These are phyloP conservation scores for Drosophila nikananu DNA, from an alignment of 1,140 invertebrate species.

Conservation along the genomic window DNA sequence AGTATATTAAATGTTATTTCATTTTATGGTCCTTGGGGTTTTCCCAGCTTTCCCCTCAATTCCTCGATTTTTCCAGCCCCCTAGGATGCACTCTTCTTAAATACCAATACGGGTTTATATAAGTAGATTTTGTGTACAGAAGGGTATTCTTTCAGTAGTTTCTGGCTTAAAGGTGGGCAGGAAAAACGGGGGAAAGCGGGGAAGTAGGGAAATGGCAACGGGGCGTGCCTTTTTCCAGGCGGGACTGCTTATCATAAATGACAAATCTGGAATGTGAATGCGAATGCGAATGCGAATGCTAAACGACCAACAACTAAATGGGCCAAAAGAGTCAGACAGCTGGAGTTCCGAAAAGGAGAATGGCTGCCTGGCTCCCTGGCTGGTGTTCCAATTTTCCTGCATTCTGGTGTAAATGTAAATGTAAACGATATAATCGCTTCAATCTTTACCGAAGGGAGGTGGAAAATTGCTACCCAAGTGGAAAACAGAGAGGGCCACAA, in stretches of 20 bases:
- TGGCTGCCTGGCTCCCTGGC: constrained; percentile 16
- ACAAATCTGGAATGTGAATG: constrained; percentile 64
- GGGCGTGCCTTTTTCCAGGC: constrained; percentile 36
- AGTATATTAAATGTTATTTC: neutral
- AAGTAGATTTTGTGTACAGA: neutral
- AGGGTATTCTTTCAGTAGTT: constrained; percentile 5
- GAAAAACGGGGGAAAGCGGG: neutral
- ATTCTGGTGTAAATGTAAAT: constrained; percentile 69
- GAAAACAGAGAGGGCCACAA: neutral
- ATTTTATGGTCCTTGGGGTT: neutral
- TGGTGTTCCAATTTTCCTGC: constrained; percentile 61
- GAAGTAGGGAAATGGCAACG: constrained; percentile 3
- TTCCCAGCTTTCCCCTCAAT: neutral
- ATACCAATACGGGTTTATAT: neutral
- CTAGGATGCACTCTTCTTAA: neutral
- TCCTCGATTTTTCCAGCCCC: neutral
- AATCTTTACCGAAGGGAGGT: constrained; percentile 42
- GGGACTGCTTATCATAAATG: constrained; percentile 64
- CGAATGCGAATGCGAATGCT: constrained; percentile 52
- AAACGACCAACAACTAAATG: constrained; percentile 52
- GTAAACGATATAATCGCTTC: constrained; percentile 75
- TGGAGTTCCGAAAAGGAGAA: constrained; percentile 38
- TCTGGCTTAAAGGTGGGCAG: constrained; percentile 13
- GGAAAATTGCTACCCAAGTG: constrained; percentile 26
- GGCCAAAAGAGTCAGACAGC: constrained; percentile 34